Evolutionary conservation across 2,113 vertebrate genomes (phyloP).

Genomic region (Hucho hucho): DNA sequence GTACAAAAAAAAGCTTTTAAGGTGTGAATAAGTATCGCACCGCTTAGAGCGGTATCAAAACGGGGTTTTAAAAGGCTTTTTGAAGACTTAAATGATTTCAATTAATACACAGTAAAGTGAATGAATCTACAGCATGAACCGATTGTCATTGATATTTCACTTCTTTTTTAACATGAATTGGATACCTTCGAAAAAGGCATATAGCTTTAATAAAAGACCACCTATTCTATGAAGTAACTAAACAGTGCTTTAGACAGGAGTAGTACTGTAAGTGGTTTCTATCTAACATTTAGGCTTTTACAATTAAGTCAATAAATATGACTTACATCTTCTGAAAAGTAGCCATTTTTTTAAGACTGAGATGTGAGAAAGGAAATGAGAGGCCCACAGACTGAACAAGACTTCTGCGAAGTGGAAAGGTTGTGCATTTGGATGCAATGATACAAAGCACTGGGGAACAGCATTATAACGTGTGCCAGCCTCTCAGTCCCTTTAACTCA

Average conservation of each 20-base stretch:
- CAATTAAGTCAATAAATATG: neutral
- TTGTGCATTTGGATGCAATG: too few species aligned
- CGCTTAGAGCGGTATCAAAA: conserved; percentile 38
- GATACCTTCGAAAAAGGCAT: conserved; percentile 1
- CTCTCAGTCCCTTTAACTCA: too few species aligned
- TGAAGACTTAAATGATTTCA: conserved; percentile 40
- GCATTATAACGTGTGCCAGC: too few species aligned
- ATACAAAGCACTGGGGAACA: too few species aligned
- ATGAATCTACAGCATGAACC: conserved; percentile 46
- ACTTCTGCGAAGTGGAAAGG: too few species aligned
- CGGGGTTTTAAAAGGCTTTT: conserved; percentile 22
- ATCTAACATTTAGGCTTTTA: neutral
- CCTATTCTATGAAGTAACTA: neutral
- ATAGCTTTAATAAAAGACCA: neutral
- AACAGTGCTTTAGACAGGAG: neutral
- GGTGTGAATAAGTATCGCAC: conserved; percentile 31
- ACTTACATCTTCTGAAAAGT: neutral
- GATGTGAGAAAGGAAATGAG: too few species aligned
- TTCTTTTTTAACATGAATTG: neutral
- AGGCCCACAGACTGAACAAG: too few species aligned
- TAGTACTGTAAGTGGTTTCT: neutral
- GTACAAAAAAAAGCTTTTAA: neutral
- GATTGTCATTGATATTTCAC: conserved; percentile 44
- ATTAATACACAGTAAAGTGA: conserved; percentile 41
- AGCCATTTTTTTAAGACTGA: too few species aligned